Conservation (phyloP, 2,113 vertebrate genomes). For the Taurulus bubalis region DNA sequence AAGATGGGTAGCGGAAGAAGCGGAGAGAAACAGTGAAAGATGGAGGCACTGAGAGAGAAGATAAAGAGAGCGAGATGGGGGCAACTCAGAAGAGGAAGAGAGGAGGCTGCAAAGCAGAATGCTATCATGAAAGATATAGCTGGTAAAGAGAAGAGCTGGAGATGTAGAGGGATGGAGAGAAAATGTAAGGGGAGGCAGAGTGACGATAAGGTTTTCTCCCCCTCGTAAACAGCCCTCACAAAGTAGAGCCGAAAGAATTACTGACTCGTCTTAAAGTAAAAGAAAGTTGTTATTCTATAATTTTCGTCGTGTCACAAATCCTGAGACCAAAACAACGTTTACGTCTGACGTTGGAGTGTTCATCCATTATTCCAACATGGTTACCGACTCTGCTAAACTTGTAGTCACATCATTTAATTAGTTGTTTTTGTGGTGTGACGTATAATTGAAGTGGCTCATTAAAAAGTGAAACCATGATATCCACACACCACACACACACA, state of each 20-base stretch:
- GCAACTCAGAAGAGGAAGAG: slow-evolving; percentile 48
- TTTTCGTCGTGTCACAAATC: background rate
- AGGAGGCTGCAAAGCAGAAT: slow-evolving; percentile 44
- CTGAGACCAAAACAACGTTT: background rate
- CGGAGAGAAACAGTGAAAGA: slow-evolving; percentile 49
- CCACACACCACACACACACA: background rate
- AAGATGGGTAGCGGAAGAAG: slow-evolving; percentile 54
- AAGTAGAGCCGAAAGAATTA: background rate
- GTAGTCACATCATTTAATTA: background rate
- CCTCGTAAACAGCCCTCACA: background rate
- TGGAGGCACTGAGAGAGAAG: slow-evolving; percentile 52
- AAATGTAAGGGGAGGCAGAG: background rate
- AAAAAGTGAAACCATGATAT: background rate
- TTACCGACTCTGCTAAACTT: background rate
- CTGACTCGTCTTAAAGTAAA: background rate
- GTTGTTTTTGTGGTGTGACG: background rate
- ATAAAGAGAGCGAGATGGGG: slow-evolving; percentile 59
- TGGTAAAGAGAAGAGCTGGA: slow-evolving; percentile 29
- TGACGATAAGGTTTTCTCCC: slow-evolving; percentile 2
- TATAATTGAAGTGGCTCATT: background rate
- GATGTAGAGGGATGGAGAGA: slow-evolving; percentile 19
- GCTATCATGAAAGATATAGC: slow-evolving; percentile 53
- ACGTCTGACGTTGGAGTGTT: background rate
- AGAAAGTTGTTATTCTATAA: background rate
- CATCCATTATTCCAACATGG: background rate